Percentiles rank a stretch among this genome's conserved stretches.
Evolutionary conservation across 2,113 vertebrate genomes (phyloP).

Genomic region (Lepisosteus oculatus): DNA sequence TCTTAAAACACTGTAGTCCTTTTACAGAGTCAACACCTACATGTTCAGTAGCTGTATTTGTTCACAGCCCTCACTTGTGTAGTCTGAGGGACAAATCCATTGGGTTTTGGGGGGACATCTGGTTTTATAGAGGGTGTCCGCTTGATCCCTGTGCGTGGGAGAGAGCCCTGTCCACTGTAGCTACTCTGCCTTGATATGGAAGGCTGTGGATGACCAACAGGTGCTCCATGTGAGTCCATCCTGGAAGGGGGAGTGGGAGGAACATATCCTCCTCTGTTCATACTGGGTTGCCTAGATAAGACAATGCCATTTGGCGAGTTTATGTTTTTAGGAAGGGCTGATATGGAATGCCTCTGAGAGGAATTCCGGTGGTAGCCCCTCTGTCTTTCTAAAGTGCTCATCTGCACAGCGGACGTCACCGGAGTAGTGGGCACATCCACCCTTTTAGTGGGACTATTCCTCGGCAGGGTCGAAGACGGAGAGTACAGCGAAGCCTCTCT

Average conservation of each 20-base stretch:
- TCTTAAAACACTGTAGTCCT: constrained; percentile 27
- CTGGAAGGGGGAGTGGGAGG: constrained; percentile 81
- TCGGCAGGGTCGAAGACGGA: constrained; percentile 89
- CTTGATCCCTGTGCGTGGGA: constrained; percentile 92
- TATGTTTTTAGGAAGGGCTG: constrained; percentile 88
- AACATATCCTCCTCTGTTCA: constrained; percentile 88
- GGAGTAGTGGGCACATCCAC: constrained; percentile 89
- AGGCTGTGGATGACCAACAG: constrained; percentile 81
- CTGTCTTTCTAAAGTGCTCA: constrained; percentile 91
- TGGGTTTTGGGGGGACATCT: constrained; percentile 95
- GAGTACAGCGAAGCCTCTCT: constrained; percentile 93
- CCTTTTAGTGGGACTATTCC: constrained; percentile 94
- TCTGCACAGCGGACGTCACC: constrained; percentile 76
- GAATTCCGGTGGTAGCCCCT: constrained; percentile 89
- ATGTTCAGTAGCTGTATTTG: constrained; percentile 90
- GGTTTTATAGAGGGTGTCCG: constrained; percentile 94
- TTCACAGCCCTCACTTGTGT: constrained; percentile 89
- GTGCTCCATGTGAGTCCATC: constrained; percentile 89
- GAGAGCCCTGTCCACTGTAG: constrained; percentile 89
- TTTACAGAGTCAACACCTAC: constrained; percentile 57
- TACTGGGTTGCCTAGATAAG: constrained; percentile 89
- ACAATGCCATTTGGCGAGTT: constrained; percentile 86
- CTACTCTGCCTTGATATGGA: constrained; percentile 90
- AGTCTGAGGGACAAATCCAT: constrained; percentile 84
- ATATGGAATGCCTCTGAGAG: constrained; percentile 92